These are phyloP conservation scores for Probaryconus sp. DNA, from an alignment of 1,140 invertebrate genomes.

Conservation along the genomic window DNA sequence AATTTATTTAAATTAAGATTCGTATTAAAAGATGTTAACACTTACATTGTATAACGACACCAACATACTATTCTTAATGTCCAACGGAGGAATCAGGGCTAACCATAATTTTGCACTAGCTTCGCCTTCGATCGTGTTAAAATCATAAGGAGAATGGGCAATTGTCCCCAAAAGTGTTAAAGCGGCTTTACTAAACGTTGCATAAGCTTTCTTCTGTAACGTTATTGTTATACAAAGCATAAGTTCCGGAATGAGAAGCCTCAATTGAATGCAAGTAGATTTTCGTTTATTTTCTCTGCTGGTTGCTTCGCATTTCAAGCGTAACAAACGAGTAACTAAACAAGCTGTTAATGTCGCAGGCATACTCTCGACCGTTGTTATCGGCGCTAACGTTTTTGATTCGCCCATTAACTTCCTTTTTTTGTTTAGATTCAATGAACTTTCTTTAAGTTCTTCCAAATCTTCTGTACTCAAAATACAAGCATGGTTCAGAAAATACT, in stretches of 20 bases:
- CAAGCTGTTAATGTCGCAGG: constrained; percentile 72
- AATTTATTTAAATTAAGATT: constrained; percentile 3
- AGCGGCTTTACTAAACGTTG: constrained; percentile 70
- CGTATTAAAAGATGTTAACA: no score
- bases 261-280: constrained; percentile 66
- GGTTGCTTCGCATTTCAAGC: constrained; percentile 64
- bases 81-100: constrained; percentile 70
- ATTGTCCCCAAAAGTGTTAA: constrained; percentile 69
- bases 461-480: constrained; percentile 68
- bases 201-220: constrained; percentile 70
- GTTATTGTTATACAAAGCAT: constrained; percentile 69
- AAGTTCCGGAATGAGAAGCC: constrained; percentile 70
- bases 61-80: constrained; percentile 73
- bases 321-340: constrained; percentile 70
- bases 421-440: constrained; percentile 27
- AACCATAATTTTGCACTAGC: constrained; percentile 72
- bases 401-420: constrained; percentile 36
- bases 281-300: constrained; percentile 37
- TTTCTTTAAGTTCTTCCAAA: constrained; percentile 66
- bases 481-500: constrained; percentile 71
- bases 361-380: constrained; percentile 49
- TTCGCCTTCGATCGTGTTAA: constrained; percentile 67
- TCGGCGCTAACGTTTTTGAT: constrained; percentile 29
- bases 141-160: constrained; percentile 64
- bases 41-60: constrained; percentile 71